Conservation (phyloP, 2,797 vertebrate species). For the Smutsia gigantea region DNA sequence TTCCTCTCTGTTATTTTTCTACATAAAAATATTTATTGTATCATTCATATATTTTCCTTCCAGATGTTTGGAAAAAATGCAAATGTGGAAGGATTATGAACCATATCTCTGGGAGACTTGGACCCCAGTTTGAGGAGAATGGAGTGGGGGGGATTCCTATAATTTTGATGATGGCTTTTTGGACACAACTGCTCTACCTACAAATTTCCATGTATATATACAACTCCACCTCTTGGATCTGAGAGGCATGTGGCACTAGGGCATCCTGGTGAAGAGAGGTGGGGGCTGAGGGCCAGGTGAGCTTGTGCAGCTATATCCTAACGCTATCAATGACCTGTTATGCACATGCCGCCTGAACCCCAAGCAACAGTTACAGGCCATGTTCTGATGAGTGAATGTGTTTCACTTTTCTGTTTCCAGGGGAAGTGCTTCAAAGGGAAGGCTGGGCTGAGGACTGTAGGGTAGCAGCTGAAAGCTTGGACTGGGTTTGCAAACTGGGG, state of each 20-base stretch:
- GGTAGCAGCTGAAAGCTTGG: not conserved
- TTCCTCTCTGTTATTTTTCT: not conserved
- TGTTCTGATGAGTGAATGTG: not conserved
- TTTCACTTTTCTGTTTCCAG: not conserved
- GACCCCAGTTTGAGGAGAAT: not conserved
- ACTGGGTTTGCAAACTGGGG: not conserved
- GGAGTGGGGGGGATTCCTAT: not conserved
- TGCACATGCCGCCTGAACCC: not conserved
- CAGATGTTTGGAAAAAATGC: slow-evolving; percentile 31
- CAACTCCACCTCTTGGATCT: not conserved
- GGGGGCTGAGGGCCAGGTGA: not conserved
- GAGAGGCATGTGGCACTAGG: not conserved
- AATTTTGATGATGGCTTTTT: slow-evolving; percentile 24
- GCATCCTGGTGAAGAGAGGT: not conserved
- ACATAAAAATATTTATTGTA: slow-evolving; percentile 24
- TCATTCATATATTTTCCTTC: not conserved
- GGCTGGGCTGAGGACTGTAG: not conserved
- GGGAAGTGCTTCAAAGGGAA: not conserved
- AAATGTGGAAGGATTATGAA: not conserved
- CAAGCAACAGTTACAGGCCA: not conserved
- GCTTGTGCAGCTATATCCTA: not conserved
- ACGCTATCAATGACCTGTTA: not conserved
- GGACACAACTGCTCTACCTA: not conserved
- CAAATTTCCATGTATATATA: not conserved
- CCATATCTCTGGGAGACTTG: not conserved